Evolutionary conservation across 2,113 vertebrate species (phyloP), one percentile per base, ranked within the genome.

Genomic region (Mastomys natalensis): DNA sequence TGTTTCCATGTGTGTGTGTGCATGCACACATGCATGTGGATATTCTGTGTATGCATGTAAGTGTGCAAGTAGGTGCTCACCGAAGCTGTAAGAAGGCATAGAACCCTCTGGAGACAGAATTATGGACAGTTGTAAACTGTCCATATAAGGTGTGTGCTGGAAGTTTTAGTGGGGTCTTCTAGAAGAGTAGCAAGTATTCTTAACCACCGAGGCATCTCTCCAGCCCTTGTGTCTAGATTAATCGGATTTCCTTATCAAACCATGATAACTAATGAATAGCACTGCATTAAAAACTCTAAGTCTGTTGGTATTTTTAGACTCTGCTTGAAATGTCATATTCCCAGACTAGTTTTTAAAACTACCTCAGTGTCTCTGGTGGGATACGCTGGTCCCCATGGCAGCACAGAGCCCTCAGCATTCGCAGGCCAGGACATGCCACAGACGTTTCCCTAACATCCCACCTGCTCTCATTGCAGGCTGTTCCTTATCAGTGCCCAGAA

Each of bases 321-420:
- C 2, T 31, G 77, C 89, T 51, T 91, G 60, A 87, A 93, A 70
- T 43, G 62, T 0, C 53, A 17, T 58, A 70, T 62, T 95, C 48
- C 53, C 22, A 62, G 34, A 64, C 0, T 43, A 3, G 64, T 53
- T 53, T 31, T 66, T 55, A 72, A 78, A 68, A 43, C 34, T 6
- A 95, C 12, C 13, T 93, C 34, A 31, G 9, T 1, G 7, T 74
- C 31, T 7, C 48, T 21, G 4, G 13, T 1, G 7, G 26, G 45
- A 48, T 1, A 29, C 0, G 3, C 0, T 0, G 11, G 80, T 55
- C 55, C 70, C 68, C 43, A 22, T 0, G 0, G 40, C 7, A 29
- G 24, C 34, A 26, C 1, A 8, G 21, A 62, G 22, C 19, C 13
- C 0, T 2, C 85, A 7, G 37, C 34, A 45, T 43, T 74, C 1